Evolutionary conservation across 2,797 vertebrate species (phyloP).

Genomic region (Sphenodon punctatus): DNA sequence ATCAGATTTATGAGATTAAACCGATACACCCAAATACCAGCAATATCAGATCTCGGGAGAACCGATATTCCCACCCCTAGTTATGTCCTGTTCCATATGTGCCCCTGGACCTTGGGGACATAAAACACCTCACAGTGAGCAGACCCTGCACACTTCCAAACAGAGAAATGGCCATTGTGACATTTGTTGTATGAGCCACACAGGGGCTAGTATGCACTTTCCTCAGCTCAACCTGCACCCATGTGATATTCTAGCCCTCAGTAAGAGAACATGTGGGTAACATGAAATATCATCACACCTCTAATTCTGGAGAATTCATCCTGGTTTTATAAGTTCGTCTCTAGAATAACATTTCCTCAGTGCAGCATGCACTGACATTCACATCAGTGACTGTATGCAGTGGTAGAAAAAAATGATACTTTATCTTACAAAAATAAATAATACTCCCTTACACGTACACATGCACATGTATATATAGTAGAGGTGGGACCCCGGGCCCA

Average conservation of each 20-base stretch:
- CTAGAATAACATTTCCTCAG: background rate
- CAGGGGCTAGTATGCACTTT: background rate
- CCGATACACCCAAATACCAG: too few relatives aligned
- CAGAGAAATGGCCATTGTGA: background rate
- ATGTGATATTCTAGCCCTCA: background rate
- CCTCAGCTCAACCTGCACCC: background rate
- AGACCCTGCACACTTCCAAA: accelerated
- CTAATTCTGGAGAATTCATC: background rate
- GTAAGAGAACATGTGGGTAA: background rate
- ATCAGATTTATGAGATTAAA: too few relatives aligned
- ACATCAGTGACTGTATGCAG: background rate
- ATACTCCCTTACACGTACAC: background rate
- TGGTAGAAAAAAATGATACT: background rate
- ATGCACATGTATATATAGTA: too few relatives aligned
- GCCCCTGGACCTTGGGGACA: background rate
- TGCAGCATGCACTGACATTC: too few relatives aligned
- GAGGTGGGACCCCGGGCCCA: too few relatives aligned
- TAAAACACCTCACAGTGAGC: background rate
- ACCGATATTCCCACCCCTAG: too few relatives aligned
- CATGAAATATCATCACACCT: background rate
- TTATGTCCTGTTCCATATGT: accelerated
- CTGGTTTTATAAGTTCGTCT: background rate
- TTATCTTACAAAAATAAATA: background rate
- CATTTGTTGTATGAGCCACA: background rate
- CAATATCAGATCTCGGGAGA: too few relatives aligned